These are phyloP conservation scores for Opisthograptis luteolata DNA, from an alignment of 2,888 invertebrate species.

Conservation along the genomic window DNA sequence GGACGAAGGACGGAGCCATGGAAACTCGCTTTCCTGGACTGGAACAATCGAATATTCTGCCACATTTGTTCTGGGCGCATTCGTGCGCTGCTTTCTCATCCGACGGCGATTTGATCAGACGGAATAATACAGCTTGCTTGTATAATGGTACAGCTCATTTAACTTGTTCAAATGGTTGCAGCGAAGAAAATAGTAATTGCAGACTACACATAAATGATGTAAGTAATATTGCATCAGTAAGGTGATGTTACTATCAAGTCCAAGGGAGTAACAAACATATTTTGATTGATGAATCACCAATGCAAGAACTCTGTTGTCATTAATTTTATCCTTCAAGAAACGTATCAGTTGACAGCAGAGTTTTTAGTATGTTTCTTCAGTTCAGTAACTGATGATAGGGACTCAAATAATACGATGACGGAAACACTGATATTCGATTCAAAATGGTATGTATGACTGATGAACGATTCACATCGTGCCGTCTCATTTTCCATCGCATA, in stretches of 20 bases:
- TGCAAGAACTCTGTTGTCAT: too few species aligned
- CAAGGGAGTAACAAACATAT: too few species aligned
- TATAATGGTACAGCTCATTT: slow-evolving; percentile 1
- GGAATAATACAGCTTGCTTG: slow-evolving; percentile 50
- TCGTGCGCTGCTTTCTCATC: slow-evolving; percentile 67
- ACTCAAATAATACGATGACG: too few species aligned
- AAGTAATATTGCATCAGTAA: too few species aligned
- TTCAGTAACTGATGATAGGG: too few species aligned
- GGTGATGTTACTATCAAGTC: too few species aligned
- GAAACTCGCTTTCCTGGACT: slow-evolving; percentile 62
- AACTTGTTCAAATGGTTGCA: background rate
- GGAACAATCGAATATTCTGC: slow-evolving; percentile 66
- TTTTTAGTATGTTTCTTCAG: too few species aligned
- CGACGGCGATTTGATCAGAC: slow-evolving; percentile 58
- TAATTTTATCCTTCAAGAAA: too few species aligned
- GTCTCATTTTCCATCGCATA: slow-evolving; percentile 3
- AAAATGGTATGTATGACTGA: background rate
- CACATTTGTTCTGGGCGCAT: slow-evolving; percentile 63
- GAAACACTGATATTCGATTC: too few species aligned
- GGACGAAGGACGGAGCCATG: slow-evolving; percentile 39
- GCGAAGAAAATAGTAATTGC: background rate
- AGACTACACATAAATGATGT: too few species aligned
- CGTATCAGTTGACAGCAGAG: too few species aligned
- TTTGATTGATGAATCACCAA: too few species aligned
- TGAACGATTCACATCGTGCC: background rate